Percentiles rank a stretch among this genome's conserved stretches.
Evolutionary conservation across 2,888 invertebrate genomes (phyloP).

Genomic region (Copidosoma aretas): DNA sequence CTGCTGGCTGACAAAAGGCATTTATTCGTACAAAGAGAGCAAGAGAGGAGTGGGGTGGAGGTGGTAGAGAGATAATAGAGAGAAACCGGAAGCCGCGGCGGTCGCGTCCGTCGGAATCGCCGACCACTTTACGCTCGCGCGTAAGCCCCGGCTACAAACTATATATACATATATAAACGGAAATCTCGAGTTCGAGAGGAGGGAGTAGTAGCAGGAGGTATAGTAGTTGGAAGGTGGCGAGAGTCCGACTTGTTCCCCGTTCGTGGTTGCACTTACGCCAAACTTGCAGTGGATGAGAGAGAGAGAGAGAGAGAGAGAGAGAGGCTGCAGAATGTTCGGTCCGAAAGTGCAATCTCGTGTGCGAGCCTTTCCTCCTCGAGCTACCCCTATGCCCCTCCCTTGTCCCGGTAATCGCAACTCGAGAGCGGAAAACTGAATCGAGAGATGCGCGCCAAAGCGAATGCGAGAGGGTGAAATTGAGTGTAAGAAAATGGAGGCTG

Average conservation of each 20-base stretch:
- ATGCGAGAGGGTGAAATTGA: slow-evolving; percentile 11
- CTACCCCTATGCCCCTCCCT: background rate
- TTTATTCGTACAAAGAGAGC: background rate
- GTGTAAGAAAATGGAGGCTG: slow-evolving; percentile 28
- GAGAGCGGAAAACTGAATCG: background rate
- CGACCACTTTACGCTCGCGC: slow-evolving; percentile 22
- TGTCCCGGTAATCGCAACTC: slow-evolving; percentile 21
- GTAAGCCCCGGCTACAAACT: background rate
- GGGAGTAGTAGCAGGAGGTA: background rate
- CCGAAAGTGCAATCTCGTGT: slow-evolving; percentile 14
- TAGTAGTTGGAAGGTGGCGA: background rate
- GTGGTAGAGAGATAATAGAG: background rate
- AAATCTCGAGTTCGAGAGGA: slow-evolving; percentile 19
- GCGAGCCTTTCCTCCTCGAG: background rate
- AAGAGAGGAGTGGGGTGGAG: background rate
- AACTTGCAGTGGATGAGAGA: slow-evolving; percentile 14
- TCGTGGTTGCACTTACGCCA: slow-evolving; percentile 30
- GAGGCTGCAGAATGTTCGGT: background rate
- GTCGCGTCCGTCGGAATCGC: slow-evolving; percentile 27
- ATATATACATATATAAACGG: slow-evolving; percentile 6
- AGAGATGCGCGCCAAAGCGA: background rate
- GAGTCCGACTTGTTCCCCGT: slow-evolving; percentile 1
- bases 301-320: background rate
- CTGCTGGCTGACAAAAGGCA: background rate
- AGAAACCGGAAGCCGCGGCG: slow-evolving; percentile 26